Evolutionary conservation across 2,797 vertebrate genomes (phyloP).

Genomic region (Pempheris klunzingeri): DNA sequence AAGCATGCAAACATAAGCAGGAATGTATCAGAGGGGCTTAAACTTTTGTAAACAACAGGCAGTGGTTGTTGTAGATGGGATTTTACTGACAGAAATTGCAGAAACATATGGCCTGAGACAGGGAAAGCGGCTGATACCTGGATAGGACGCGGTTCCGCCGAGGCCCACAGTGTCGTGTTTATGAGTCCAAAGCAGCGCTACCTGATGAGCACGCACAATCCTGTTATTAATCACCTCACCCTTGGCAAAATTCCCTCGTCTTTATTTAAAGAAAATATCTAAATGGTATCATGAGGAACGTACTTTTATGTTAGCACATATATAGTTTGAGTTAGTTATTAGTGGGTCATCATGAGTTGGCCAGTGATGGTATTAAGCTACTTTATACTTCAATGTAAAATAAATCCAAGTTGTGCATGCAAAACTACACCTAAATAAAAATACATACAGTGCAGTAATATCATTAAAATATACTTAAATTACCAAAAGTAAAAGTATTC

Average conservation of each 20-base stretch:
- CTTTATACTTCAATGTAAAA: background rate
- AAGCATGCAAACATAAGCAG: slow-evolving; percentile 87
- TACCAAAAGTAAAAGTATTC: background rate
- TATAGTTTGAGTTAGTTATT: background rate
- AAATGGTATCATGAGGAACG: background rate
- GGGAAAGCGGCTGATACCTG: slow-evolving; percentile 88
- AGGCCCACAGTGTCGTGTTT: slow-evolving; percentile 82
- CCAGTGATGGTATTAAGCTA: background rate
- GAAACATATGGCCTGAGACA: slow-evolving; percentile 93
- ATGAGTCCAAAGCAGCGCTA: no score
- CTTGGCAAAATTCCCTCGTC: slow-evolving; percentile 58
- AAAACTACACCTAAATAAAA: background rate
- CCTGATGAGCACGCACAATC: no score
- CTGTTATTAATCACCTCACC: background rate
- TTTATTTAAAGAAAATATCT: slow-evolving; percentile 13
- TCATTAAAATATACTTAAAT: background rate
- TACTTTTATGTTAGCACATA: background rate
- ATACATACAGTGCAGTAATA: background rate
- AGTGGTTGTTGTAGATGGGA: slow-evolving; percentile 88
- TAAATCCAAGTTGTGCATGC: background rate
- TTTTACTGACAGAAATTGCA: slow-evolving; percentile 92
- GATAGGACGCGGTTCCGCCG: slow-evolving; percentile 83
- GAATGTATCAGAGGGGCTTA: slow-evolving; percentile 88
- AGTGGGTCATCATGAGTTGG: no score
- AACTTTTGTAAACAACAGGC: slow-evolving; percentile 93